These are phyloP conservation scores for Bombus soroeensis DNA, from an alignment of 1,140 invertebrate genomes.

Conservation along the genomic window DNA sequence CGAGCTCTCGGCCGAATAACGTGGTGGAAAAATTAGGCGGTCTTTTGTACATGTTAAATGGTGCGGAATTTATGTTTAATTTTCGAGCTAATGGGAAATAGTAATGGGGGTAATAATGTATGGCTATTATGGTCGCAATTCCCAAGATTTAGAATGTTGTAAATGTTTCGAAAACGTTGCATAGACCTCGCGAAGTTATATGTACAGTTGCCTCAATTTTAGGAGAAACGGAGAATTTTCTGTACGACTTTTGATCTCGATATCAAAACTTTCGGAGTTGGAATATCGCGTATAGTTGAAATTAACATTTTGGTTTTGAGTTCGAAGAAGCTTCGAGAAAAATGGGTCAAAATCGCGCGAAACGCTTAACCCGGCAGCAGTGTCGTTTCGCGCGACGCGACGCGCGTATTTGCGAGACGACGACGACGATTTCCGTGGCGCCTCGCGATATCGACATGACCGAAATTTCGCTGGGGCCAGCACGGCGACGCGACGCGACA, in stretches of 20 bases:
- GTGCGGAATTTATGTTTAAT: constrained; percentile 1
- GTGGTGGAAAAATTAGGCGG: constrained; percentile 3
- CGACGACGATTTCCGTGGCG: constrained; percentile 10
- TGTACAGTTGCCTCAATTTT: too few relatives aligned
- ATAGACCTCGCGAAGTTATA: not conserved
- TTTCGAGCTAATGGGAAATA: not conserved
- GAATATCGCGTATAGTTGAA: not conserved
- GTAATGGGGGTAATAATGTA: not conserved
- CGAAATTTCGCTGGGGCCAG: constrained; percentile 61
- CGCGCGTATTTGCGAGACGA: not conserved
- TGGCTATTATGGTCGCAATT: not conserved
- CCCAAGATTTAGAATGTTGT: too few relatives aligned
- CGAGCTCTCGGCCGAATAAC: not conserved
- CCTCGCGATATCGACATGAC: constrained; percentile 28
- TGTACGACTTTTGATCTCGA: too few relatives aligned
- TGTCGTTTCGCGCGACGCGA: not conserved
- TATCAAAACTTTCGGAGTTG: not conserved
- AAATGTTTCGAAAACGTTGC: too few relatives aligned
- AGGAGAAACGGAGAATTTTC: too few relatives aligned
- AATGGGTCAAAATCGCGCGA: not conserved
- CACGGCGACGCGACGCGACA: not conserved
- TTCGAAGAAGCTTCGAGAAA: not conserved
- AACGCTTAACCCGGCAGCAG: too few relatives aligned
- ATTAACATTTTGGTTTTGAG: not conserved
- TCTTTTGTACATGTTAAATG: not conserved